Evolutionary conservation across 2,888 invertebrate species (phyloP).

Genomic region (Lamellibrachia columna): DNA sequence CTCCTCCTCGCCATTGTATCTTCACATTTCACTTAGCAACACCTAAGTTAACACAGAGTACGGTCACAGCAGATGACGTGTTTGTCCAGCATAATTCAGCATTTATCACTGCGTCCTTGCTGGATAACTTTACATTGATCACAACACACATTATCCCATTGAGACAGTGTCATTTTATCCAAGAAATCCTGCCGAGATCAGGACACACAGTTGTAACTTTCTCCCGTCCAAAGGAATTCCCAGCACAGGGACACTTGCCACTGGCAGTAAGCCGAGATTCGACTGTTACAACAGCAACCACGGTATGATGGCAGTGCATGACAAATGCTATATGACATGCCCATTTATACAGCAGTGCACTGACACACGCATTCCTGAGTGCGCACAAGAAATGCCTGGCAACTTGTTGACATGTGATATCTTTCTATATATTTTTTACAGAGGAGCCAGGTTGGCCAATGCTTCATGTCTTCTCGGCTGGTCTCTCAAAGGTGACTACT

Average conservation of each 20-base stretch:
- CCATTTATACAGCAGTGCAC: background rate
- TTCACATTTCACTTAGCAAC: background rate
- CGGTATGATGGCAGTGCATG: background rate
- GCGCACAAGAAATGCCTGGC: background rate
- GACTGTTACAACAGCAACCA: background rate
- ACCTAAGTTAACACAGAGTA: background rate
- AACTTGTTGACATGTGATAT: background rate
- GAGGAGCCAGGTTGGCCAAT: background rate
- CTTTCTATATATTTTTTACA: background rate
- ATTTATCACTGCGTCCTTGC: background rate
- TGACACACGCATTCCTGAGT: background rate
- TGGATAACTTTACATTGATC: background rate
- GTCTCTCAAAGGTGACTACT: background rate
- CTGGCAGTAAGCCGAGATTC: background rate
- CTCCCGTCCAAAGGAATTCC: background rate
- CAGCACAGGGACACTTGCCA: background rate
- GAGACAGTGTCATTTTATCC: background rate
- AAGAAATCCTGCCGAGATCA: background rate
- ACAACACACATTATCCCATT: background rate
- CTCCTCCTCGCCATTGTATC: background rate
- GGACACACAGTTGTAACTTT: background rate
- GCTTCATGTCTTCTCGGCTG: background rate
- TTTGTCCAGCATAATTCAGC: conserved; percentile 12
- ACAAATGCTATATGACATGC: background rate
- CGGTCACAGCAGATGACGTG: background rate